Conservation (phyloP, 2,797 vertebrate species). For the Falco peregrinus region DNA sequence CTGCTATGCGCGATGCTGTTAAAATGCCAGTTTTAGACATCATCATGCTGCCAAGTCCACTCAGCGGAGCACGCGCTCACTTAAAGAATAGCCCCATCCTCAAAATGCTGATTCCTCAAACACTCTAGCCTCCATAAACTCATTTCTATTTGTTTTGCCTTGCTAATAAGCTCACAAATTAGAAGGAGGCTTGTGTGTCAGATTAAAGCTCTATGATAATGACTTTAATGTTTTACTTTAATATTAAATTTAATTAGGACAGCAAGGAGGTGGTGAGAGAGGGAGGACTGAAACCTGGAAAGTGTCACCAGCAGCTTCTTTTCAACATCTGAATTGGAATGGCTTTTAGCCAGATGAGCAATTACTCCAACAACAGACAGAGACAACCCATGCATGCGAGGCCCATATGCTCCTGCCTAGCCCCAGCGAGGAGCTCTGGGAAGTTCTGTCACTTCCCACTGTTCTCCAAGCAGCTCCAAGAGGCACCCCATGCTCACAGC, state of each 20-base stretch:
- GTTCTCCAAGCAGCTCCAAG: background rate
- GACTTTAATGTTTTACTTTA: constrained; percentile 62
- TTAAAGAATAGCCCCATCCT: background rate
- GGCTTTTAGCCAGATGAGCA: constrained; percentile 67
- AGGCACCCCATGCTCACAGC: background rate
- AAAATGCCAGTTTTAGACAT: background rate
- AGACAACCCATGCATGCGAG: constrained; percentile 44
- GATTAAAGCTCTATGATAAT: constrained; percentile 63
- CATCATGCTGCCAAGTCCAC: background rate
- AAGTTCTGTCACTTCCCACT: background rate
- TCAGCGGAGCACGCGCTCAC: background rate
- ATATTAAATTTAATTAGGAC: constrained; percentile 74
- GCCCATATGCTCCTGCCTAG: constrained; percentile 45
- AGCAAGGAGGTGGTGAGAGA: background rate
- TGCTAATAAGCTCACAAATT: constrained; percentile 53
- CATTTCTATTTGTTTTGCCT: constrained; percentile 3
- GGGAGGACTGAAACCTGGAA: constrained; percentile 9
- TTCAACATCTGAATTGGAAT: constrained; percentile 60
- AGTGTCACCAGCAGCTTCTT: constrained; percentile 50
- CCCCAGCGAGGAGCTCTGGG: background rate
- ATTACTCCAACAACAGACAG: constrained; percentile 41
- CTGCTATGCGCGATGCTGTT: rapidly evolving
- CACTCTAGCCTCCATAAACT: constrained; percentile 23
- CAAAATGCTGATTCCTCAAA: background rate
- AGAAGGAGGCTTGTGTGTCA: constrained; percentile 56